Evolutionary conservation across 2,888 invertebrate species (phyloP).

Genomic region (Drosophila quinaria): DNA sequence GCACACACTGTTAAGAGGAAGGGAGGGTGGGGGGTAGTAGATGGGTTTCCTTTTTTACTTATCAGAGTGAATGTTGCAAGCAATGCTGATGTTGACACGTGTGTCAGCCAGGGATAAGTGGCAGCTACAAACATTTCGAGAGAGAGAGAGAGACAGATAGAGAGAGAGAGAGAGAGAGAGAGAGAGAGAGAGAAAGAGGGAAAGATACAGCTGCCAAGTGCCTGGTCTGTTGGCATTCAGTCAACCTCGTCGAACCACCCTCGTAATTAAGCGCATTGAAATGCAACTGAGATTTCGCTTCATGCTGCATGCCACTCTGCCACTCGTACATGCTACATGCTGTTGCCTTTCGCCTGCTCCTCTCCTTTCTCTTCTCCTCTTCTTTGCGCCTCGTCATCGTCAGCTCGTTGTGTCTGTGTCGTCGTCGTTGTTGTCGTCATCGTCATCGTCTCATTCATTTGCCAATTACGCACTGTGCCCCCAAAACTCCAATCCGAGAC

Average conservation of each 20-base stretch:
- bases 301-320: slow-evolving; percentile 12
- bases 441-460: slow-evolving; percentile 63
- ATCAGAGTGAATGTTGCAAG: slow-evolving; percentile 33
- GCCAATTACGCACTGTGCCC: slow-evolving; percentile 70
- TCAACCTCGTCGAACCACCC: slow-evolving; percentile 51
- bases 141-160: not conserved
- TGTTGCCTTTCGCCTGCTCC: slow-evolving; percentile 22
- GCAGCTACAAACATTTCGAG: slow-evolving; percentile 30
- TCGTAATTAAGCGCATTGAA: slow-evolving; percentile 70
- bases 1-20: not conserved
- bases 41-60: slow-evolving; percentile 9
- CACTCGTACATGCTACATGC: slow-evolving; percentile 3
- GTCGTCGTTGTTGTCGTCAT: slow-evolving; percentile 31
- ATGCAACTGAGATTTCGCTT: slow-evolving; percentile 71
- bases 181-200: not conserved
- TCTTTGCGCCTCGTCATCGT: slow-evolving; percentile 41
- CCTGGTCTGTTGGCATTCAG: slow-evolving; percentile 22
- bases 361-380: not conserved
- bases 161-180: not conserved
- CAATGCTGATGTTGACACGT: slow-evolving; percentile 60
- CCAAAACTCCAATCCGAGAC: slow-evolving; percentile 16
- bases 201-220: slow-evolving; percentile 29
- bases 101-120: slow-evolving; percentile 47
- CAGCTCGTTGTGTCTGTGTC: slow-evolving; percentile 16
- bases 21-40: not conserved